A percentile compares a stretch with the other conserved stretches of the same genome.
Evolutionary conservation across 2,888 invertebrate species (phyloP).

Genomic region (Tiliacea citrago): DNA sequence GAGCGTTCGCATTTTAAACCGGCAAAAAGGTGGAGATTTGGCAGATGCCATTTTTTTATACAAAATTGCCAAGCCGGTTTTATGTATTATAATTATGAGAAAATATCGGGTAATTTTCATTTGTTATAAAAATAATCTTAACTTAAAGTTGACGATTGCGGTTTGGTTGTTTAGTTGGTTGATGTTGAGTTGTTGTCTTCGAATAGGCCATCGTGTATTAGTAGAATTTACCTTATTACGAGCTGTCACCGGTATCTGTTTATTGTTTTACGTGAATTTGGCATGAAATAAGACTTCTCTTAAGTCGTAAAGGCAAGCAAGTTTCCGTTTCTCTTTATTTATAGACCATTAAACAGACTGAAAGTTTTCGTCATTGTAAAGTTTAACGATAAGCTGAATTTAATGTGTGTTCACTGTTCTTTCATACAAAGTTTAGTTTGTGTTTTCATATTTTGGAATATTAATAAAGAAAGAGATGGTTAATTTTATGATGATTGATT

Average conservation of each 20-base stretch:
- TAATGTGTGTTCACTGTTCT: conserved; percentile 22
- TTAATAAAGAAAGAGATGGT: not conserved
- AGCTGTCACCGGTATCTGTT: not conserved
- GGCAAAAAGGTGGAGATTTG: too few relatives aligned
- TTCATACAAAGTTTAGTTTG: not conserved
- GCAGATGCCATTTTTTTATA: too few relatives aligned
- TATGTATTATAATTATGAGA: too few relatives aligned
- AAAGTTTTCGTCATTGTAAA: conserved; percentile 42
- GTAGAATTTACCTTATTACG: not conserved
- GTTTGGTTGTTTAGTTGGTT: too few relatives aligned
- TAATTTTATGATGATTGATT: too few relatives aligned
- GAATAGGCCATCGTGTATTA: too few relatives aligned
- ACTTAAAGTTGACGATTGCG: too few relatives aligned
- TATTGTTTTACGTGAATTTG: not conserved
- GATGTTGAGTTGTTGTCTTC: too few relatives aligned
- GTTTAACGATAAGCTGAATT: conserved; percentile 31
- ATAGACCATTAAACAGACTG: conserved; percentile 32
- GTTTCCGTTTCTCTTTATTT: conserved; percentile 35
- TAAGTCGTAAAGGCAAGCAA: conserved; percentile 7
- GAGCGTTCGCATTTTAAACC: too few relatives aligned
- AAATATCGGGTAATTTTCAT: too few relatives aligned
- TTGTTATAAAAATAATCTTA: too few relatives aligned
- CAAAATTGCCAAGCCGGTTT: too few relatives aligned
- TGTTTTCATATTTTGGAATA: not conserved
- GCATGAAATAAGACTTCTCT: conserved; percentile 23